Conservation (phyloP, 2,888 invertebrate species). For the Trachelus troglodyta region DNA sequence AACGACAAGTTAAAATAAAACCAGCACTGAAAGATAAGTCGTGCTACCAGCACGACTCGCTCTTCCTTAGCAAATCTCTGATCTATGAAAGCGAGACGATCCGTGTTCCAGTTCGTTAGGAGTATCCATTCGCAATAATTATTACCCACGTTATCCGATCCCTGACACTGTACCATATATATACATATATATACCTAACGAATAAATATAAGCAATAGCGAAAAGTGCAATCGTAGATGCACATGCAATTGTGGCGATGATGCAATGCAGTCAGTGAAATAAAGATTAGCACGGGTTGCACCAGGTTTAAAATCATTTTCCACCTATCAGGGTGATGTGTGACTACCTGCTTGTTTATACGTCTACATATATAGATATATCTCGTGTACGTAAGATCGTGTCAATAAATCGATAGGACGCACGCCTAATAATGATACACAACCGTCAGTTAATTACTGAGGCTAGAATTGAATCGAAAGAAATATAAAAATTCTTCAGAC, state of each 20-base stretch:
- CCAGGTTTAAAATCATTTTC: neutral
- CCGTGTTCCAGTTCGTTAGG: conserved; percentile 33
- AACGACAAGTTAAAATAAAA: neutral
- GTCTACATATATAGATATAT: no score
- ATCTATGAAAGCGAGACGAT: conserved; percentile 24
- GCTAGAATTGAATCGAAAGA: neutral
- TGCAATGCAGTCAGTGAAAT: neutral
- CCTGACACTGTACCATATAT: neutral
- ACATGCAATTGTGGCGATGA: neutral
- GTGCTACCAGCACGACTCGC: conserved; percentile 7
- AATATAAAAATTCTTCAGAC: neutral
- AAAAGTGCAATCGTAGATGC: neutral
- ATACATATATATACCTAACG: neutral
- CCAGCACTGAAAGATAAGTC: neutral
- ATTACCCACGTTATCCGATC: conserved; percentile 29
- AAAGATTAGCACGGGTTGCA: neutral
- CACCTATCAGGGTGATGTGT: neutral
- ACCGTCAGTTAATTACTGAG: neutral
- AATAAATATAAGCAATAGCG: neutral
- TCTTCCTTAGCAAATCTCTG: conserved; percentile 22
- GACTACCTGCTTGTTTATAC: neutral
- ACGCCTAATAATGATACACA: neutral
- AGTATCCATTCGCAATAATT: conserved; percentile 40
- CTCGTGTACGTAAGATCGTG: neutral
- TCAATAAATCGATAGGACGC: neutral